Evolutionary conservation across 2,113 vertebrate genomes (phyloP).

Genomic region (Ptychochromis oligacanthus): DNA sequence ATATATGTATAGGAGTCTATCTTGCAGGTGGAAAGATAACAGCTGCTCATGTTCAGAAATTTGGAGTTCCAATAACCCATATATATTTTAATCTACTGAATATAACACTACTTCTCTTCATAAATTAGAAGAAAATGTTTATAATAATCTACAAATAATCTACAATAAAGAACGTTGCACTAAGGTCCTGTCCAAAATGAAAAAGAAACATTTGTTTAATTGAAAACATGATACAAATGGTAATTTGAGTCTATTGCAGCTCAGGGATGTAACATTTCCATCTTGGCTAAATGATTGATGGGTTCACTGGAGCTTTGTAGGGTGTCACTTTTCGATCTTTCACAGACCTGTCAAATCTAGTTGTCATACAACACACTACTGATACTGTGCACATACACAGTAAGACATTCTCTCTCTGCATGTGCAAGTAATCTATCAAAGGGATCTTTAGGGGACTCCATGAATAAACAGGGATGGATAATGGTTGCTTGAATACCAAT

Average conservation of each 20-base stretch:
- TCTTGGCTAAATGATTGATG: conserved; percentile 75
- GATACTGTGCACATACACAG: conserved; percentile 53
- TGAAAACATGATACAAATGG: conserved; percentile 38
- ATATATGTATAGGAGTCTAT: background rate
- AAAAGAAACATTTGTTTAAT: conserved; percentile 28
- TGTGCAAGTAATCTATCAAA: conserved; percentile 48
- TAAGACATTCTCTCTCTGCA: conserved; percentile 41
- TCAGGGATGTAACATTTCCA: conserved; percentile 63
- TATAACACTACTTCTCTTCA: background rate
- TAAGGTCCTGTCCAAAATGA: background rate
- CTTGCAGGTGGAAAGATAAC: background rate
- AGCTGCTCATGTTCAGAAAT: background rate
- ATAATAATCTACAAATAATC: background rate
- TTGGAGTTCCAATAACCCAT: background rate
- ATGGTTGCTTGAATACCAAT: conserved; percentile 43
- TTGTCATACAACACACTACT: conserved; percentile 65
- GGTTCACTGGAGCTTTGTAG: conserved; percentile 64
- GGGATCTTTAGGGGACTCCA: conserved; percentile 37
- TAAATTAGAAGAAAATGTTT: background rate
- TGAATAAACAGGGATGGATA: conserved; percentile 55
- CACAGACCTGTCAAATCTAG: conserved; percentile 73
- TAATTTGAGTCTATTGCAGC: conserved; percentile 33
- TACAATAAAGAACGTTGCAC: background rate
- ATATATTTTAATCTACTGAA: background rate
- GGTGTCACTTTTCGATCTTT: conserved; percentile 75